A percentile compares a stretch with the other conserved stretches of the same genome.
These are phyloP conservation scores for Staurois parvus DNA, from an alignment of 2,797 vertebrate species.

Conservation along the genomic window DNA sequence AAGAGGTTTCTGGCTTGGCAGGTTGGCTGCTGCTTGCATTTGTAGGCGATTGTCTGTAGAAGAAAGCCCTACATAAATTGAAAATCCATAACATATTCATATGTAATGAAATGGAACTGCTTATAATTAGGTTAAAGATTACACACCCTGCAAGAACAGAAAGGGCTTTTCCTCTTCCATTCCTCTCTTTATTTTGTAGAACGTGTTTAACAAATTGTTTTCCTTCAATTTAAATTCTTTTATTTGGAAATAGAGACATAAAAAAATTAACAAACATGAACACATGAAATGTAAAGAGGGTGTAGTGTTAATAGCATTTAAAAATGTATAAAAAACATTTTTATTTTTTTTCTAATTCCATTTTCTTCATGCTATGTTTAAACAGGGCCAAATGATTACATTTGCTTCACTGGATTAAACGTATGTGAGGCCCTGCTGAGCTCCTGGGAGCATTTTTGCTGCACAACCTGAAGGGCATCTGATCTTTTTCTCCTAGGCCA, in stretches of 20 bases:
- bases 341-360: neutral
- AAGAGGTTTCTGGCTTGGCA: conserved; percentile 58
- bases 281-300: neutral
- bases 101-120: conserved; percentile 64
- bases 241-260: neutral
- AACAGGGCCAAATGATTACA: conserved; percentile 72
- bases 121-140: conserved; percentile 67
- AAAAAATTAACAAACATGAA: conserved; percentile 15
- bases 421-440: conserved; percentile 71
- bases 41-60: conserved; percentile 59
- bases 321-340: too few relatives aligned
- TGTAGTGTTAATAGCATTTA: neutral
- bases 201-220: conserved; percentile 35
- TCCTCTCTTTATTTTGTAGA: conserved; percentile 17
- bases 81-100: conserved; percentile 64
- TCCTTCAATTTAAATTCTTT: neutral
- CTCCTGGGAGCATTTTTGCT: conserved; percentile 69
- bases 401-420: conserved; percentile 73
- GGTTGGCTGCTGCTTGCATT: conserved; percentile 64
- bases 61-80: conserved; percentile 64
- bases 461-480: conserved; percentile 73
- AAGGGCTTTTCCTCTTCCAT: conserved; percentile 17
- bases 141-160: conserved; percentile 52
- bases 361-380: conserved; percentile 65
- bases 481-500: conserved; percentile 71